Base-by-base conservation (phyloP, 2,113 vertebrate genomes). In the Ramphastos sulfuratus region DNA sequence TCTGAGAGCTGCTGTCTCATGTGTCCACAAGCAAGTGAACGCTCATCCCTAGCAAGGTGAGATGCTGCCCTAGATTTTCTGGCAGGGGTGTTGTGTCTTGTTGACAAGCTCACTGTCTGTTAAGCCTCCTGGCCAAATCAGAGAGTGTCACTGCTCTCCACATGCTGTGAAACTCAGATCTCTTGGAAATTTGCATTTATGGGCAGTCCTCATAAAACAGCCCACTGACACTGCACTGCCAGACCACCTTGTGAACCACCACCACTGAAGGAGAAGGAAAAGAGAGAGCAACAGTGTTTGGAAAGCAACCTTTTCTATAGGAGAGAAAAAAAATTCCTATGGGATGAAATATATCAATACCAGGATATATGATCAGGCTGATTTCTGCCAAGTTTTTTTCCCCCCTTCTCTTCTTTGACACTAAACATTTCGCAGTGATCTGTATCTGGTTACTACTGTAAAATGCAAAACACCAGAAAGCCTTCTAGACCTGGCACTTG, bases 11-110 rank as follows among this genome's bases (percentile, higher is more conserved):
- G 35, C 2, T 2, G 59, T 63, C 35, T 91, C 76, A 52, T 48
- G 39, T 90, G 74, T 86, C 82, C 64, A 79, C 69, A 89, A 50
- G 23, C 16, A 87, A 71, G 55, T 63, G 48, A 85, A 39, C 55
- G 16, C 31, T 89, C 0, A 0, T 65, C 39, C 39, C 30, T 2
- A 4, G 39, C 52, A 90, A 87, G 50, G 64, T 82, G 91, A 94
- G 85, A 67, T n/a, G 65, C 44, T 96, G 89, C 48, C 79, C 79
- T 87, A 93, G 72, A 83, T 89, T 81, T 94, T 88, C 84, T 85
- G 61, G 37, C 11, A 10, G 37, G 75, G 33, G 20, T 82, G 9
- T 59, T 85, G 56, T 39, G 89, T 82, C 67, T 90, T 6, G 0
- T 78, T 64, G 52, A 85, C 58, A 75, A 54, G n/a, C 35, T 92